phyloP scores from a whole-genome alignment of 2,797 vertebrate genomes.

The Pipistrellus nathusii region DNA sequence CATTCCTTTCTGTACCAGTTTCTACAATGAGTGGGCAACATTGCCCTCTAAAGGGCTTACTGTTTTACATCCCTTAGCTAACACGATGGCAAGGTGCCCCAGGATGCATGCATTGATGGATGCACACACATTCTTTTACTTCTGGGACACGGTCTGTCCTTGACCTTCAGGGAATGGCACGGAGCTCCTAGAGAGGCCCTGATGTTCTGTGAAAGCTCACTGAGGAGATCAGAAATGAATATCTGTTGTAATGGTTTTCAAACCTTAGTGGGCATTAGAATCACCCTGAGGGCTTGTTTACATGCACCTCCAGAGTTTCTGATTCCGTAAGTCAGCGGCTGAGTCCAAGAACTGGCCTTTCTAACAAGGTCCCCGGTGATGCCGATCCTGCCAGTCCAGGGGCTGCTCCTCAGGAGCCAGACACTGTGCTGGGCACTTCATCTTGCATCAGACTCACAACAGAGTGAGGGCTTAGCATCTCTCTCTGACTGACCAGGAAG shows the following conservation, averaged over 20 bases:
- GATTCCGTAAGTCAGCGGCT: background rate
- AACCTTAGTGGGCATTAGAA: background rate
- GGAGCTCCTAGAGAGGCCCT: background rate
- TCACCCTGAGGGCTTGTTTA: background rate
- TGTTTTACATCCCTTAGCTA: constrained; percentile 45
- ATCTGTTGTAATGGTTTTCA: background rate
- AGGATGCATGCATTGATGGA: background rate
- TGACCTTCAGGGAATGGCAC: background rate
- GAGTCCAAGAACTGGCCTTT: background rate
- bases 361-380: background rate
- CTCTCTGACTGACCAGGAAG: background rate
- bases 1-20: constrained; percentile 71
- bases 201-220: background rate
- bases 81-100: background rate
- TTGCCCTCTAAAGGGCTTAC: constrained; percentile 53
- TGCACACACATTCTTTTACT: background rate
- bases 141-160: background rate
- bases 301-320: background rate
- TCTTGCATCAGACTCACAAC: background rate
- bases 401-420: background rate
- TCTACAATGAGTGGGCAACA: constrained; percentile 52
- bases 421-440: background rate
- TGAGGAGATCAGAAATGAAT: background rate
- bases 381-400: background rate
- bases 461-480: background rate